Evolutionary conservation across 37 sponge, comb jelly and placozoan genomes (phyloP), one percentile per base, ranked within the genome.

Genomic region (Beroe ovata): DNA sequence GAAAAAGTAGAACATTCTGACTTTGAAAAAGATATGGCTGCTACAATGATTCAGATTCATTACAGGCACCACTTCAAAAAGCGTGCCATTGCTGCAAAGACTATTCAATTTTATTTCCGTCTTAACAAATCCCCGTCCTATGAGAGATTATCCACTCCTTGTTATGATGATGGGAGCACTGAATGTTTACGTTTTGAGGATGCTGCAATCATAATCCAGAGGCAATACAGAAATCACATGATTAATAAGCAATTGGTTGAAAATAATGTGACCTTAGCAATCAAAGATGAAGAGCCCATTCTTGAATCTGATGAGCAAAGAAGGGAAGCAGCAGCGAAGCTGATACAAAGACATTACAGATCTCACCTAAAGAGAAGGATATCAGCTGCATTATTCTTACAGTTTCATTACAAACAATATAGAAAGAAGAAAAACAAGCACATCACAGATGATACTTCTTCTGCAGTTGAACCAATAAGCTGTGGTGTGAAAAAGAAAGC

Each of bases 11-110:
- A 16, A 47, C 54, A 6, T 47, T 6, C 6, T 16, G 54, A 47
- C 54, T 16, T 47, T 47, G 54, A 47, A 16, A 16, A 6, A 16
- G 84, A 77, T n/a, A 77, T 26, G 4, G 84, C 84, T 77, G 84
- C 84, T 21, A 39, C 14, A 4, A 77, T 8, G 28, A 77, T 77
- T 25, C 84, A 77, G 25, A 42, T 36, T 6, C 42, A 42, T 8
- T 77, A 77, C 22, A 39, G 47, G 84, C 21, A 40, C 0, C 84
- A 77, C 28, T 42, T 36, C 4, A 23, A 8, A 26, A 42, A 77
- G 33, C 42, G 54, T 6, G 47, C 14, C 28, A 21, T 16, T 26
- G 84, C 84, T 26, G 84, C 84, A n/a, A 42, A 20, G 11, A 21
- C 22, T 19, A 77, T 77, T 23, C 84, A 77, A 47, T 47, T 47